Conservation (phyloP, 2,888 invertebrate genomes). For the Heliothis peltigera region DNA sequence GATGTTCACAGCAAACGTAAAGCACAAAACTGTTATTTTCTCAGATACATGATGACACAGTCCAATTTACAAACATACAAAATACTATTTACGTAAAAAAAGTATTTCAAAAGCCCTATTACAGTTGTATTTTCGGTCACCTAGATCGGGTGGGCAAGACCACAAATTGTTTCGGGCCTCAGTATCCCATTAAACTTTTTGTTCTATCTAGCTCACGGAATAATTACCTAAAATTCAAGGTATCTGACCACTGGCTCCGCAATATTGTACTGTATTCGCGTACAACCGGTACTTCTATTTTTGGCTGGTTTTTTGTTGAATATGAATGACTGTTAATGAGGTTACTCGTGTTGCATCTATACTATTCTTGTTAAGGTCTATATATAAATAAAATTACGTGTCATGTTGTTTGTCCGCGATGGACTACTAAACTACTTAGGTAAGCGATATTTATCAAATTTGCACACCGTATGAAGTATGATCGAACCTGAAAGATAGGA, state of each 20-base stretch:
- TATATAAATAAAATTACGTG: too few relatives aligned
- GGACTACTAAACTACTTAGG: too few relatives aligned
- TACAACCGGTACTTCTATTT: not conserved
- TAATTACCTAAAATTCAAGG: constrained; percentile 46
- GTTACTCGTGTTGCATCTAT: too few relatives aligned
- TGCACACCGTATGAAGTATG: too few relatives aligned
- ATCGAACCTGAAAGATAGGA: too few relatives aligned
- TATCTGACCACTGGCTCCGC: constrained; percentile 20
- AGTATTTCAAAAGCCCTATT: constrained; percentile 16
- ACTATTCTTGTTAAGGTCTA: too few relatives aligned
- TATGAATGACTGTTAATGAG: not conserved
- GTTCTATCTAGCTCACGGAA: constrained; percentile 36
- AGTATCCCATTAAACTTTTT: constrained; percentile 57
- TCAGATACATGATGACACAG: too few relatives aligned
- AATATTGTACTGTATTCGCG: constrained; percentile 10
- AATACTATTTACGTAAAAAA: constrained; percentile 3
- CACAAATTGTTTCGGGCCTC: constrained; percentile 46
- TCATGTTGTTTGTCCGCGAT: too few relatives aligned
- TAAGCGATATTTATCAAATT: too few relatives aligned
- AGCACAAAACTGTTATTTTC: not conserved
- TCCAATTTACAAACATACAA: not conserved
- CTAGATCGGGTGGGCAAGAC: constrained; percentile 43
- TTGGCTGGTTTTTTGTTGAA: not conserved
- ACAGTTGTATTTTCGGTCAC: constrained; percentile 31
- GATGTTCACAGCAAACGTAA: too few relatives aligned